These are phyloP conservation scores for Gastracanthus pulcherrimus DNA, from an alignment of 2,888 invertebrate species.

Conservation along the genomic window DNA sequence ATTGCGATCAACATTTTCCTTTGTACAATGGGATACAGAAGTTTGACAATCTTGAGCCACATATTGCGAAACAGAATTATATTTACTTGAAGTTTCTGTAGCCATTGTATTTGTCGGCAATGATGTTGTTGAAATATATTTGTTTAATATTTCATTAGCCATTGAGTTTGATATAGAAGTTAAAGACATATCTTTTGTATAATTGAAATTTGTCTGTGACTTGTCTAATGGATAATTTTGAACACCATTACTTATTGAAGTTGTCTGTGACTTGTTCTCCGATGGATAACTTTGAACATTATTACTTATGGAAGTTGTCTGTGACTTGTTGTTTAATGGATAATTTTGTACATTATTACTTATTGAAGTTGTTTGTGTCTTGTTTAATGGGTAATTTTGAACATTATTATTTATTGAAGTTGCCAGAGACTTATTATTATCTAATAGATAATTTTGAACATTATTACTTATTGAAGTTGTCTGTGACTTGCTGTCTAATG, in stretches of 20 bases:
- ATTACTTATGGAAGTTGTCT: constrained; percentile 57
- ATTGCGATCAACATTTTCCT: constrained; percentile 46
- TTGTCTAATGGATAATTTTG: constrained; percentile 44
- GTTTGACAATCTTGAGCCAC: constrained; percentile 57
- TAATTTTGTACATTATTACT: constrained; percentile 31
- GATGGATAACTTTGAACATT: too few relatives aligned
- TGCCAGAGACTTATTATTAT: constrained; percentile 35
- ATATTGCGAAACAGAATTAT: constrained; percentile 54
- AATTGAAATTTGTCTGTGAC: constrained; percentile 56
- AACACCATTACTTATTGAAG: constrained; percentile 25
- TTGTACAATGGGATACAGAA: constrained; percentile 34
- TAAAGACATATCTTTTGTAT: constrained; percentile 51
- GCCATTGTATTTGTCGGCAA: constrained; percentile 37
- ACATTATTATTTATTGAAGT: too few relatives aligned
- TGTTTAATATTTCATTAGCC: constrained; percentile 57
- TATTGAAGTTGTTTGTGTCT: constrained; percentile 3
- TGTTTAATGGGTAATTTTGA: constrained; percentile 7
- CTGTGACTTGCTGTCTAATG: constrained; percentile 38
- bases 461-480: too few relatives aligned
- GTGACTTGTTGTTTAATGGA: constrained; percentile 34
- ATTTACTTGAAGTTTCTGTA: constrained; percentile 47
- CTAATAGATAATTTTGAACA: constrained; percentile 32
- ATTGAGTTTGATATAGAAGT: constrained; percentile 52
- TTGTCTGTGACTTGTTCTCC: too few relatives aligned
- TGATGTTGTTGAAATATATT: constrained; percentile 57